Conservation (phyloP, 1,140 invertebrate genomes). For the Drosophila ficusphila region DNA sequence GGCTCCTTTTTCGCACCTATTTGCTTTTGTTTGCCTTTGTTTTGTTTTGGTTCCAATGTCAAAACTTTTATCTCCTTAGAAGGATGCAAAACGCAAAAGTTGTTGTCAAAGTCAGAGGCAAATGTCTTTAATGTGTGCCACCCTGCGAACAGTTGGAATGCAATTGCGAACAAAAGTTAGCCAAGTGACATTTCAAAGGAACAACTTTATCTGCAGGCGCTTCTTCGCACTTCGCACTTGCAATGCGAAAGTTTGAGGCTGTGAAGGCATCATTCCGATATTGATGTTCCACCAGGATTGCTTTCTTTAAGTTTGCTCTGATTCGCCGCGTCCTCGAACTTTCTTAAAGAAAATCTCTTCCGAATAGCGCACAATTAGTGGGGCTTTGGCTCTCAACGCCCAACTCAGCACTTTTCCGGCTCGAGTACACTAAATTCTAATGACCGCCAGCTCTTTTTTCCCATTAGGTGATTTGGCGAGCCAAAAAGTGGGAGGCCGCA, state of each 20-base stretch:
- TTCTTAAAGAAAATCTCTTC: constrained; percentile 19
- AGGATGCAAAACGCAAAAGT: constrained; percentile 1
- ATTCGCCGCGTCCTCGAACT: constrained; percentile 13
- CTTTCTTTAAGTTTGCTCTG: constrained; percentile 24
- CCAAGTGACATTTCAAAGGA: constrained; percentile 33
- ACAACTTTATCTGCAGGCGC: constrained; percentile 38
- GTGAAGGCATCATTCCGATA: constrained; percentile 6
- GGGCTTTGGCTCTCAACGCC: constrained; percentile 9
- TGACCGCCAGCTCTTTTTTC: constrained; percentile 21
- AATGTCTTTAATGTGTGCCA: constrained; percentile 27
- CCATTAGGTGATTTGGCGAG: constrained; percentile 61
- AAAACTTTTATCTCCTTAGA: constrained; percentile 21
- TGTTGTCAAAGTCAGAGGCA: constrained; percentile 13
- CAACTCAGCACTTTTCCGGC: constrained; percentile 57
- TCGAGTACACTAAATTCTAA: constrained; percentile 51
- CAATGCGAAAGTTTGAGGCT: constrained; percentile 12
- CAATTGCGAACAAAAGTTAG: constrained; percentile 35
- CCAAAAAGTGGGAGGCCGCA: constrained; percentile 31
- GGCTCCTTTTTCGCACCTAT: constrained; percentile 6
- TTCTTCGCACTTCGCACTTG: constrained; percentile 13
- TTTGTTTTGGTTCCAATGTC: constrained; percentile 3
- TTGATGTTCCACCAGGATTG: constrained; percentile 12
- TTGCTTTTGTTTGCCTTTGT: not conserved
- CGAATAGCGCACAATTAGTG: constrained; percentile 35
- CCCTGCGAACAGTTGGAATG: constrained; percentile 37